These are phyloP conservation scores for Sylvilagus floridanus DNA, from an alignment of 2,797 vertebrate species.

Conservation along the genomic window DNA sequence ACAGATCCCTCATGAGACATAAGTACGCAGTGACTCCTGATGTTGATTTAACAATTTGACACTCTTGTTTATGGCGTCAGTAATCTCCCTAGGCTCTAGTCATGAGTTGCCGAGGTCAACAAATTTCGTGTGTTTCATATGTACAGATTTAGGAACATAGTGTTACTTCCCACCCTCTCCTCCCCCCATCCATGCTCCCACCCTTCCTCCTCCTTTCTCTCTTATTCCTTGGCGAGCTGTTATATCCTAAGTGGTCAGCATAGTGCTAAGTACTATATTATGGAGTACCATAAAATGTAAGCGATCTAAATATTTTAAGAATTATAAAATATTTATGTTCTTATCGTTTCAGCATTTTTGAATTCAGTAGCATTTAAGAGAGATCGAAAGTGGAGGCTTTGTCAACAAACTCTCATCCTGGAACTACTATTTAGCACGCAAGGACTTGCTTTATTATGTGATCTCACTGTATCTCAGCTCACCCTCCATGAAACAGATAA, in stretches of 20 bases:
- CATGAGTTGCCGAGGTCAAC: no score
- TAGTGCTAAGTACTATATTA: background rate
- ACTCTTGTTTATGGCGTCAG: no score
- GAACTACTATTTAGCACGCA: background rate
- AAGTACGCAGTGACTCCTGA: no score
- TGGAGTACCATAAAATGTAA: background rate
- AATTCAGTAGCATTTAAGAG: background rate
- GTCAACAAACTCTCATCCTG: background rate
- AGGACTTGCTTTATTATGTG: background rate
- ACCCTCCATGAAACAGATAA: background rate
- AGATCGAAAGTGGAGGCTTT: background rate
- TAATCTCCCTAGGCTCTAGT: no score
- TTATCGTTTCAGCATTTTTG: background rate
- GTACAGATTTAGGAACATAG: no score
- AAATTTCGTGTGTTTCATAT: no score
- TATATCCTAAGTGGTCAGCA: background rate
- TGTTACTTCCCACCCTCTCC: no score
- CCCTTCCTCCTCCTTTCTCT: no score
- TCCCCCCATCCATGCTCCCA: no score
- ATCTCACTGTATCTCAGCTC: background rate
- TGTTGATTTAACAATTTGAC: no score
- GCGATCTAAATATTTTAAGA: background rate
- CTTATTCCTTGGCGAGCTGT: no score
- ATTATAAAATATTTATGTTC: background rate
- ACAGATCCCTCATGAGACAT: no score